phyloP scores from a whole-genome alignment of 2,888 invertebrate species.

The Boloria euphrosyne region DNA sequence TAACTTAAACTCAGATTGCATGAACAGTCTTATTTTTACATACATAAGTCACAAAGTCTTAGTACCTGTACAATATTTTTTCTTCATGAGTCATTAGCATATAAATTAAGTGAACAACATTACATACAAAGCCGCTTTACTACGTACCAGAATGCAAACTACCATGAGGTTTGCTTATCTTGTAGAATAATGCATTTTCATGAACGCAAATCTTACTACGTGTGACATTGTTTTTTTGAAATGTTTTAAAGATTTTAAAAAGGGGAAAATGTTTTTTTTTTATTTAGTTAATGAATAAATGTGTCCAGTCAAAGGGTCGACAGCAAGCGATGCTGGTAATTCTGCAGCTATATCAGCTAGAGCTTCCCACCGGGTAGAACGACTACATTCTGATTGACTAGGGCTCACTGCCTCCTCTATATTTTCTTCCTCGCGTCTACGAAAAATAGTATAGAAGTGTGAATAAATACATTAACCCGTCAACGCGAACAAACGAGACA shows the following conservation, averaged over 20 bases:
- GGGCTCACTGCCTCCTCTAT: conserved; percentile 57
- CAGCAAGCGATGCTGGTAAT: conserved; percentile 74
- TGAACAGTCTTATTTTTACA: too few relatives aligned
- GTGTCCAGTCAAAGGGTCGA: conserved; percentile 76
- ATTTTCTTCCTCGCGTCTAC: conserved; percentile 37
- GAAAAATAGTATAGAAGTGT: not conserved
- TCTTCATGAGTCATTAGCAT: conserved; percentile 17
- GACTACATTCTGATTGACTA: conserved; percentile 69
- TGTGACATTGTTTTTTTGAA: too few relatives aligned
- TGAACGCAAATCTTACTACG: conserved; percentile 11
- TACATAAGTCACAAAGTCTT: conserved; percentile 1
- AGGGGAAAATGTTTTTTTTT: too few relatives aligned
- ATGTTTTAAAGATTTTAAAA: too few relatives aligned
- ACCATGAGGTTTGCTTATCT: conserved; percentile 27
- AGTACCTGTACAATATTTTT: conserved; percentile 8
- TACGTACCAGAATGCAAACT: conserved; percentile 26
- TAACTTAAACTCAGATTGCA: too few relatives aligned
- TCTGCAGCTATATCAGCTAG: conserved; percentile 83
- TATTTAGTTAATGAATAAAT: conserved; percentile 70
- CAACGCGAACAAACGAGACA: too few relatives aligned
- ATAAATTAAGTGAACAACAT: conserved; percentile 21
- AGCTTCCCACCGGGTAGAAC: conserved; percentile 84
- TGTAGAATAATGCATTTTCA: conserved; percentile 23
- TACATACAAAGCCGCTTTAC: conserved; percentile 22
- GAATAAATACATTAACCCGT: too few relatives aligned